Evolutionary conservation across 2,113 vertebrate species (phyloP), one percentile per base, ranked within the genome.

Genomic region (Cinclus mexicanus): DNA sequence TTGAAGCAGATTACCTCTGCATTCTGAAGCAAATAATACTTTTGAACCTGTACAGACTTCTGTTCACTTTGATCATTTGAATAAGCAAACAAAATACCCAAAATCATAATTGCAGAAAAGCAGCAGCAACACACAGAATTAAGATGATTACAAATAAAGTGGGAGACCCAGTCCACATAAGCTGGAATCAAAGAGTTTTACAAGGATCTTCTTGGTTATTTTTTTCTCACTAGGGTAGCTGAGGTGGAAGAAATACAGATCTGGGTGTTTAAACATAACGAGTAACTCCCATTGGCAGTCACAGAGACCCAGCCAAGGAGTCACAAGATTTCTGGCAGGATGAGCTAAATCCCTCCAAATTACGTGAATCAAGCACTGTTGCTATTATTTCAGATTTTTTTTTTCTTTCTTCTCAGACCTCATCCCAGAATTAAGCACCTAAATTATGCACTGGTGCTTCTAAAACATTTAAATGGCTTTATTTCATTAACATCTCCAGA

Each of bases 341-440:
- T 42, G 25, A 74, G 49, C 25, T 46, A 80, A 80, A 41, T 57
- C 11, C 19, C 9, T 83, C 18, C 1, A 2, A 80, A 15, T 41
- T 11, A 22, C 0, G 0, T 52, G 24, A 89, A 72, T 47, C 44
- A 56, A 64, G 44, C 1, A n/a, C 24, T 2, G 1, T 11, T 69
- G 20, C 21, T 75, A 52, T 44, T 13, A 3, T 44, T 72, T 44
- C 22, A 41, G 11, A 35, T 8, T 18, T 55, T 83, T 37, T 37
- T 37, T 76, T 49, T 12, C 20, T 83, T 83, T 83, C 7, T 72
- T 86, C 17, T 77, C 31, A 61, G 55, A 63, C 7, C 10, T 89
- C 42, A 26, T 81, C 16, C 19, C 25, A 59, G 60, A 91, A 70
- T 55, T 42, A 81, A 70, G 28, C 5, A 70, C 11, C 42, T 70